These are phyloP conservation scores for Bradynema listronoti DNA, from an alignment of 1,140 invertebrate species.

Conservation along the genomic window DNA sequence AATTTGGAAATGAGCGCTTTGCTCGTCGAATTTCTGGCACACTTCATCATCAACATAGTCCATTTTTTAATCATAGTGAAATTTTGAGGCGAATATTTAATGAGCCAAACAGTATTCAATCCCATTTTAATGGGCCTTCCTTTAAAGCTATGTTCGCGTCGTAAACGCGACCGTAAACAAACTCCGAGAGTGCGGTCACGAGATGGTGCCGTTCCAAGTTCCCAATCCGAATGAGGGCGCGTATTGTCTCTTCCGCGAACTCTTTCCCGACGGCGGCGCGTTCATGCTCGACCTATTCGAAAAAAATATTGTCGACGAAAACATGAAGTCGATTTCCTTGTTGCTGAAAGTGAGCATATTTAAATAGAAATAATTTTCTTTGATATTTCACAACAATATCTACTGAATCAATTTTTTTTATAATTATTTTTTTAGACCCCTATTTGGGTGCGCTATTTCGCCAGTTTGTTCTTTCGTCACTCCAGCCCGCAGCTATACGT, in stretches of 20 bases:
- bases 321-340: slow-evolving; percentile 44
- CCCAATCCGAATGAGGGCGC: slow-evolving; percentile 38
- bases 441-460: slow-evolving; percentile 20
- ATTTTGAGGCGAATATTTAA: background rate
- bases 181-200: slow-evolving; percentile 41
- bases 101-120: background rate
- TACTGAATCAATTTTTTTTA: background rate
- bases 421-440: slow-evolving; percentile 31
- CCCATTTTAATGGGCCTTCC: background rate
- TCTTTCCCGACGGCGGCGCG: slow-evolving; percentile 49
- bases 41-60: too few relatives aligned
- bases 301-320: slow-evolving; percentile 43
- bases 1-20: too few relatives aligned
- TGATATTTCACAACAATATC: background rate
- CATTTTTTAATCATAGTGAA: too few relatives aligned
- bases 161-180: slow-evolving; percentile 47
- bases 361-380: background rate
- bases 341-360: slow-evolving; percentile 31
- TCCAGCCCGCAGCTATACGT: background rate
- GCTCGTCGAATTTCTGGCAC: too few relatives aligned
- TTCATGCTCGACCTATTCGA: slow-evolving; percentile 42
- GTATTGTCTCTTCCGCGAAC: slow-evolving; percentile 35
- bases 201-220: slow-evolving; percentile 45
- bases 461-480: background rate
- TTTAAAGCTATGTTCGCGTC: slow-evolving; percentile 44